Conservation (phyloP, 2,797 vertebrate genomes). For the Peromyscus nudipes region DNA sequence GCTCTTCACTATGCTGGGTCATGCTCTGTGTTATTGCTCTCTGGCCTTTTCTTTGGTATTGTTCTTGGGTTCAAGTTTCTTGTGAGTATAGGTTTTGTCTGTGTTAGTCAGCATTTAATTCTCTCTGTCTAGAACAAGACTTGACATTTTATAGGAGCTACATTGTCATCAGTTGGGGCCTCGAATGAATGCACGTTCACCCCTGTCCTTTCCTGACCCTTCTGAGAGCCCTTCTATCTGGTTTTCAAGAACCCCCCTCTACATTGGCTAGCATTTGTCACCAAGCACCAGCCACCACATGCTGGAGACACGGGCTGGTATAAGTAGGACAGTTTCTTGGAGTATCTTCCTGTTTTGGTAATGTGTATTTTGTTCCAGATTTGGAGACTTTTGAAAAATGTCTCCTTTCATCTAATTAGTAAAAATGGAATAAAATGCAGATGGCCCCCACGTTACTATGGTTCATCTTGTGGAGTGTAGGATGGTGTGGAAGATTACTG, state of each 20-base stretch:
- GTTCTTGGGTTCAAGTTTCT: background rate
- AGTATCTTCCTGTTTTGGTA: background rate
- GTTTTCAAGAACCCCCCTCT: background rate
- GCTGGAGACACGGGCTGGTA: background rate
- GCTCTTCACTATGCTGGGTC: background rate
- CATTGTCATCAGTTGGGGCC: background rate
- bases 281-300: background rate
- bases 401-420: background rate
- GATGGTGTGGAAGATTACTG: background rate
- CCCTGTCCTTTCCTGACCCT: too few relatives aligned
- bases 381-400: background rate
- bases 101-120: background rate
- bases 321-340: background rate
- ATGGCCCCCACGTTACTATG: background rate
- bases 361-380: conserved; percentile 19
- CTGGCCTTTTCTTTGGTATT: background rate
- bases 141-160: background rate
- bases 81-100: background rate
- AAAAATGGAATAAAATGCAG: background rate
- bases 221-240: background rate
- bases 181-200: background rate
- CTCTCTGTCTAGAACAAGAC: background rate
- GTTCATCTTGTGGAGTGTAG: background rate
- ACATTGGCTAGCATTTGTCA: background rate
- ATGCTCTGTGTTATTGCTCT: background rate